These are phyloP conservation scores for Cliona cf. orientalis DNA, from an alignment of 37 sponge, comb jelly and placozoan genomes.

Conservation along the genomic window DNA sequence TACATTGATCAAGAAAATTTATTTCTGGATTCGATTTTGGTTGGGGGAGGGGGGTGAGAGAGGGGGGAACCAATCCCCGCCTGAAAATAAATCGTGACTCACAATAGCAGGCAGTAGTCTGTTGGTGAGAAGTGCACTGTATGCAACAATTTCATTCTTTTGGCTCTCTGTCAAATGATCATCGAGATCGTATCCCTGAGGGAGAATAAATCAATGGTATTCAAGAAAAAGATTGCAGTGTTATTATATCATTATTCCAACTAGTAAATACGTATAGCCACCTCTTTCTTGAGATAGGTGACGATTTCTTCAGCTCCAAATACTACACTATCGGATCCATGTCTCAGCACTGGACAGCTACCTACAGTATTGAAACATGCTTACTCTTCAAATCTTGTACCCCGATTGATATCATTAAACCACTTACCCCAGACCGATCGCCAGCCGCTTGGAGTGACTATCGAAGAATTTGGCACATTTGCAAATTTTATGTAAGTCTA, in stretches of 20 bases:
- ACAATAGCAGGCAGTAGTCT: constrained; percentile 60
- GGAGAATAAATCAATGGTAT: neutral
- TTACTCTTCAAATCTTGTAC: too few species aligned
- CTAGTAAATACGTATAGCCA: neutral
- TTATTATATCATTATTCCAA: too few species aligned
- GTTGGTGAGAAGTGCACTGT: constrained; percentile 40
- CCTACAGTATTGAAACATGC: too few species aligned
- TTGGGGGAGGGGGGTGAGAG: neutral
- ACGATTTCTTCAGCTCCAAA: constrained; percentile 29
- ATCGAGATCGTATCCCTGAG: constrained; percentile 49
- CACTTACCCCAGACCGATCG: too few species aligned
- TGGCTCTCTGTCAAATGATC: neutral
- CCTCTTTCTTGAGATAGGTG: constrained; percentile 48
- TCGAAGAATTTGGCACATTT: too few species aligned
- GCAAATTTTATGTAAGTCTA: too few species aligned
- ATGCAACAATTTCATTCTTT: constrained; percentile 36
- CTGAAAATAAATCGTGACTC: neutral
- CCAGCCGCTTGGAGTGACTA: too few species aligned
- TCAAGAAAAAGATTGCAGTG: neutral
- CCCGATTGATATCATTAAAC: too few species aligned
- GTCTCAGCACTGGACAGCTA: constrained; percentile 21
- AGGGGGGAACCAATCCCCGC: too few species aligned
- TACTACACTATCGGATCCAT: neutral
- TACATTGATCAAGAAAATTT: neutral
- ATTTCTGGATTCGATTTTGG: too few species aligned